Evolutionary conservation across 2,888 invertebrate species (phyloP).

Genomic region (Epirrita christyi): DNA sequence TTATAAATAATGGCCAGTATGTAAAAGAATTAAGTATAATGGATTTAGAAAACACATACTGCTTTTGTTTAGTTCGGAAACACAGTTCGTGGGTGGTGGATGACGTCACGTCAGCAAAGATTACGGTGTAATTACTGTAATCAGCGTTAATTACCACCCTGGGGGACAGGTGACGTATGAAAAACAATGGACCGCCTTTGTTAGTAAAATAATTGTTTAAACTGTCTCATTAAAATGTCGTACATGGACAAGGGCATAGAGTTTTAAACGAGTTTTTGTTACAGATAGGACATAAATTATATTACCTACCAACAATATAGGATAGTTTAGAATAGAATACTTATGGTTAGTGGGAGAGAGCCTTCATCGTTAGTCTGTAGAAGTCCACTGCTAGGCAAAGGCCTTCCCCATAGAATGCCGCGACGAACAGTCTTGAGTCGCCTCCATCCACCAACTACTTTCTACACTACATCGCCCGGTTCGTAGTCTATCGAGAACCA

Average conservation of each 20-base stretch:
- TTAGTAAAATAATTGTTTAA: slow-evolving; percentile 61
- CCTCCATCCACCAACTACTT: too few relatives aligned
- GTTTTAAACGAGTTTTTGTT: slow-evolving; percentile 6
- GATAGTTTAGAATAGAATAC: too few relatives aligned
- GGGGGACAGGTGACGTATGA: slow-evolving; percentile 63
- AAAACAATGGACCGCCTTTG: slow-evolving; percentile 64
- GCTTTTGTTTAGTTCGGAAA: slow-evolving; percentile 1
- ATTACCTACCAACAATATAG: too few relatives aligned
- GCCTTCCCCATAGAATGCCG: too few relatives aligned
- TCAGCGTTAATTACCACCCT: slow-evolving; percentile 61
- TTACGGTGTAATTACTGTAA: slow-evolving; percentile 60
- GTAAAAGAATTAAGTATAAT: too few relatives aligned
- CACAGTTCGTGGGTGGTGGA: slow-evolving; percentile 29
- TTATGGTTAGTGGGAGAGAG: too few relatives aligned
- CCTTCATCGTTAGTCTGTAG: too few relatives aligned
- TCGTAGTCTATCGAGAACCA: too few relatives aligned
- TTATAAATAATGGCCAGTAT: too few relatives aligned
- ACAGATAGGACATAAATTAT: slow-evolving; percentile 15
- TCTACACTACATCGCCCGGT: too few relatives aligned
- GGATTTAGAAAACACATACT: not conserved
- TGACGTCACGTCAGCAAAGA: slow-evolving; percentile 30
- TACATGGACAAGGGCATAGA: slow-evolving; percentile 37
- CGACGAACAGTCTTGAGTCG: too few relatives aligned
- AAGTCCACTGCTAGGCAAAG: too few relatives aligned
- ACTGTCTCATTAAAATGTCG: slow-evolving; percentile 60